Base-by-base conservation (phyloP, 2,113 vertebrate genomes). In the Panurus biarmicus region DNA sequence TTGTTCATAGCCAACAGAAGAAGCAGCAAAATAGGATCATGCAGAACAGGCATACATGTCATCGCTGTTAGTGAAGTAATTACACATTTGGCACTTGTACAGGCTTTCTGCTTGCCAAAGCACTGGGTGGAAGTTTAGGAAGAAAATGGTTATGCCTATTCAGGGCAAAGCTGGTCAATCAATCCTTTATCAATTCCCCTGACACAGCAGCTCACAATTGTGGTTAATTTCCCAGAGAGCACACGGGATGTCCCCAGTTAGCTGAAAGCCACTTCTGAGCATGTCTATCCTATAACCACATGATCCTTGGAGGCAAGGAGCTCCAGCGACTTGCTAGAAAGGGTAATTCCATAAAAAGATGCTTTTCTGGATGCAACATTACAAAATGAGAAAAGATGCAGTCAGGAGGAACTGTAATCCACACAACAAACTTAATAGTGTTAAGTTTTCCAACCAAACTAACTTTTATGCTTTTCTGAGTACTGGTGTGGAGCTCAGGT, bases 21-120 rank as follows among this genome's bases (percentile, higher is more conserved):
- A 93, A 95, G 65, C 83, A 92, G 72, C 53, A 70, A 94, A 94
- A 92, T 50, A 79, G 82, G 85, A 91, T 96, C 80, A 69, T 57
- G 48, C 57, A 81, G 92, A 93, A 97, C 62, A 92, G 83, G 85
- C 73, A 67, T 75, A 79, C 64, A 70, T 97, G 90, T 94, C 96
- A 96, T 92, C 36, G 2, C 87, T 14, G 72, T 64, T 96, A 93
- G 94, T 94, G 92, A 96, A 96, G 90, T 94, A 95, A 97, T 97
- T 96, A 95, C 79, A 96, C 71, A 75, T 92, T 96, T 97, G 96
- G 96, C 97, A 84, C 58, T 35, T 72, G 54, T 10, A 38, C 62
- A 95, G 42, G 50, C 42, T 93, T 95, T 95, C 89, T 78, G 76
- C 85, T 92, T 96, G 91, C 95, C 95, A 96, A 96, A 96, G 61